Conservation (phyloP, 2,113 vertebrate genomes). For the Psophia crepitans region DNA sequence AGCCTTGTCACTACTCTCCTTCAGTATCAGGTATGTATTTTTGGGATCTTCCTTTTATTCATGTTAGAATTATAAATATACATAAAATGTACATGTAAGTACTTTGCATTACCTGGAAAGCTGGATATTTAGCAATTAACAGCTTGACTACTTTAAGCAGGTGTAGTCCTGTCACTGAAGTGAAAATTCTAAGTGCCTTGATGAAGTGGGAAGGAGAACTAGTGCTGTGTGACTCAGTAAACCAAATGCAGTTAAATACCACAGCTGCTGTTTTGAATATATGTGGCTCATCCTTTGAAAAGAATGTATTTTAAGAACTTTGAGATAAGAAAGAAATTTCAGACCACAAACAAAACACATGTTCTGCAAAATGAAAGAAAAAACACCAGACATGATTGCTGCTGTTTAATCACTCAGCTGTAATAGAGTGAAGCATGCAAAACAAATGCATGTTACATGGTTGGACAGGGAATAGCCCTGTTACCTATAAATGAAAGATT, state of each 20-base stretch:
- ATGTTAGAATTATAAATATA: not conserved
- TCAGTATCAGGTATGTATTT: not conserved
- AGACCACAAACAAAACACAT: not conserved
- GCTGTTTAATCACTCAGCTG: not conserved
- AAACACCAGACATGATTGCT: not conserved
- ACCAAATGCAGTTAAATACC: not conserved
- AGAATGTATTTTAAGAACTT: not conserved
- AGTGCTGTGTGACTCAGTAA: not conserved
- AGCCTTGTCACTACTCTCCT: not conserved
- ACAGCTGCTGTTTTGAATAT: not conserved
- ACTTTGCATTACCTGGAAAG: not conserved
- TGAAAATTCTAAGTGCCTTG: not conserved
- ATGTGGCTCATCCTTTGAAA: not conserved
- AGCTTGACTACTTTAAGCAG: not conserved
- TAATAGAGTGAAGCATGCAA: not conserved
- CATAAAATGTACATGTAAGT: not conserved
- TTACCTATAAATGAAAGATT: not conserved
- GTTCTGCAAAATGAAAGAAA: not conserved
- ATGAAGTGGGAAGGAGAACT: not conserved
- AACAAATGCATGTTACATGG: not conserved
- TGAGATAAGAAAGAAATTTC: not conserved
- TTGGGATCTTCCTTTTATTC: not conserved
- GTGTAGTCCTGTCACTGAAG: not conserved
- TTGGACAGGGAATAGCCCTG: not conserved
- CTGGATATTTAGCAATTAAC: not conserved